phyloP scores from a whole-genome alignment of 2,797 vertebrate genomes.

The Thaleichthys pacificus region DNA sequence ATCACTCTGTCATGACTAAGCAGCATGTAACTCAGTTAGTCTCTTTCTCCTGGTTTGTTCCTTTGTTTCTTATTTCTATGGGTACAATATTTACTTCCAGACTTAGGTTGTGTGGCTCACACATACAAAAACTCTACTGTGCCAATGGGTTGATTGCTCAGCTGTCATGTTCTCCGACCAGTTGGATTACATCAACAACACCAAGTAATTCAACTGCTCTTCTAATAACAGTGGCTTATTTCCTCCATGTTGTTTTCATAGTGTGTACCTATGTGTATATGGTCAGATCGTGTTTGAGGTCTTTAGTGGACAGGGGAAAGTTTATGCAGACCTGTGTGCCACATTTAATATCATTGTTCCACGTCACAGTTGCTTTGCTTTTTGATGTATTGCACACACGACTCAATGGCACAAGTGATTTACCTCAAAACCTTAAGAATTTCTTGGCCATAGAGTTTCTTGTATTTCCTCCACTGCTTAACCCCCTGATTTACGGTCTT shows the following conservation, averaged over 20 bases:
- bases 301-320: constrained; percentile 43
- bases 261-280: constrained; percentile 46
- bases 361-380: constrained; percentile 10
- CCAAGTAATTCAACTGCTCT: constrained; percentile 22
- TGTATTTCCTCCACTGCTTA: constrained; percentile 45
- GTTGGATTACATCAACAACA: constrained; percentile 7
- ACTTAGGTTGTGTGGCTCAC: constrained; percentile 34
- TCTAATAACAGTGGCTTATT: constrained; percentile 27
- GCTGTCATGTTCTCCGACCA: constrained; percentile 24
- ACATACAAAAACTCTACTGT: constrained; percentile 35
- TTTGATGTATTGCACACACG: constrained; percentile 22
- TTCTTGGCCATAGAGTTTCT: constrained; percentile 46
- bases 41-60: constrained; percentile 24
- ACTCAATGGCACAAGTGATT: neutral
- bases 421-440: constrained; percentile 26
- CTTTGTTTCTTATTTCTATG: constrained; percentile 3
- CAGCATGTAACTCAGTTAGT: constrained; percentile 10
- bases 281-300: constrained; percentile 39
- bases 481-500: constrained; percentile 59
- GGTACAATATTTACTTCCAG: constrained; percentile 33
- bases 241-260: constrained; percentile 24
- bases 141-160: constrained; percentile 46
- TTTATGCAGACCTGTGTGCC: constrained; percentile 62
- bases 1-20: no score
- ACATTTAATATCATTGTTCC: constrained; percentile 37